These are phyloP conservation scores for Smutsia gigantea DNA, from an alignment of 2,797 vertebrate genomes.

Conservation along the genomic window DNA sequence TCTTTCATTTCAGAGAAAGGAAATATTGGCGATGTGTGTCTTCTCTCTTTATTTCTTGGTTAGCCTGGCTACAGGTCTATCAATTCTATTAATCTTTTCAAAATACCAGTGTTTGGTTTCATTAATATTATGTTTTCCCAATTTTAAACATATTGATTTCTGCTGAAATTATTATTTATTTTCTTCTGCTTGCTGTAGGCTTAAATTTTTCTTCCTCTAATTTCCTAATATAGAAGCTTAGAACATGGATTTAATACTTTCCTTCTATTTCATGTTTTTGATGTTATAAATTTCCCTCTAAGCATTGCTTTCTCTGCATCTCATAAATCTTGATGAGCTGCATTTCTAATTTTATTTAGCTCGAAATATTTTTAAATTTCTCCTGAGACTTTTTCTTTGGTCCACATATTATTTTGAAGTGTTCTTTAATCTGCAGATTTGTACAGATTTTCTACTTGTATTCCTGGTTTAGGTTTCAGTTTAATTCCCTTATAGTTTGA, in stretches of 20 bases:
- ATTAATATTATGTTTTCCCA: not conserved
- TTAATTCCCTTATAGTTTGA: not conserved
- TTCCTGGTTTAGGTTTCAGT: not conserved
- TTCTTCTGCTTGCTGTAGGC: not conserved
- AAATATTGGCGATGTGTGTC: not conserved
- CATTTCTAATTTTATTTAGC: not conserved
- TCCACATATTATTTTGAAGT: not conserved
- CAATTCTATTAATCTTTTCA: not conserved
- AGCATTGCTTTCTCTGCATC: not conserved
- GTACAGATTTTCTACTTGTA: not conserved
- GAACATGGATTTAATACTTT: not conserved
- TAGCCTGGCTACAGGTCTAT: not conserved
- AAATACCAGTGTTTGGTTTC: not conserved
- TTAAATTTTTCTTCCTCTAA: not conserved
- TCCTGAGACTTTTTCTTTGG: not conserved
- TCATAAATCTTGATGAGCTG: not conserved
- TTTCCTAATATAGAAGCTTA: not conserved
- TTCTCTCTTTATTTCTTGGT: not conserved
- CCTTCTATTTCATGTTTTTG: not conserved
- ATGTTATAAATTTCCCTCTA: not conserved
- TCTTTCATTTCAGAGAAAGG: not conserved
- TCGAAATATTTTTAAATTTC: not conserved
- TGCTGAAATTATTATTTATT: not conserved
- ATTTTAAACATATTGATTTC: not conserved
- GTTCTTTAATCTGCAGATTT: not conserved